Percentiles rank a stretch among this genome's conserved stretches.
These are phyloP conservation scores for Ovibos moschatus DNA, from an alignment of 2,113 vertebrate genomes.

Conservation along the genomic window DNA sequence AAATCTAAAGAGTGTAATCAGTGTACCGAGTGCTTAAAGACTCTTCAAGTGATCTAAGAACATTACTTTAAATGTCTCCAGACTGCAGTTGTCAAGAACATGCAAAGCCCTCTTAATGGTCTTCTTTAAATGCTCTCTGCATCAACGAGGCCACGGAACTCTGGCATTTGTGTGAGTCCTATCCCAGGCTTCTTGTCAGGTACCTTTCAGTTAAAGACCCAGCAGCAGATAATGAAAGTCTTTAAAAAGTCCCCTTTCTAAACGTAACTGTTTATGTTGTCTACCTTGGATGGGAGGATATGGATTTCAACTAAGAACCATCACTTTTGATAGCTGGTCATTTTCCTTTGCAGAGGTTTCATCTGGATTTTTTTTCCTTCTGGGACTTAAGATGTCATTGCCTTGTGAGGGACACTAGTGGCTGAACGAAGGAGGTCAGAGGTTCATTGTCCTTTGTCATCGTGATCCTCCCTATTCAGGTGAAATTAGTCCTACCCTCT, in stretches of 20 bases:
- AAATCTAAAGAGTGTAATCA: background rate
- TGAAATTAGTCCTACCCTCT: background rate
- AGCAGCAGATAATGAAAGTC: background rate
- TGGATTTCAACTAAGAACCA: background rate
- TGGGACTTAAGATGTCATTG: background rate
- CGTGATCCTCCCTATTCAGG: background rate
- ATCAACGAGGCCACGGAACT: background rate
- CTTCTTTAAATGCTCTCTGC: background rate
- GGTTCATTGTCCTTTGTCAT: slow-evolving; percentile 44
- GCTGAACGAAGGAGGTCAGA: background rate
- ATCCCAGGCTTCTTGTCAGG: background rate
- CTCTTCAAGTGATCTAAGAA: background rate
- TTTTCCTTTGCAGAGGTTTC: slow-evolving; percentile 45
- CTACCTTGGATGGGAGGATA: background rate
- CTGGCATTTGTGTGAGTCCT: background rate
- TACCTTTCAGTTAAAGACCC: background rate
- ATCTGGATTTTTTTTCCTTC: slow-evolving; percentile 3
- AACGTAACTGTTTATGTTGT: background rate
- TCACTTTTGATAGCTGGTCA: background rate
- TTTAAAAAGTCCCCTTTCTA: background rate
- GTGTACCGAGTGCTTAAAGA: background rate
- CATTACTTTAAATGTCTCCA: background rate
- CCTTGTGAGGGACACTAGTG: background rate
- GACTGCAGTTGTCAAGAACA: background rate
- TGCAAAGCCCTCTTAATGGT: background rate